Conservation (phyloP, 2,797 vertebrate genomes). For the Melanotaenia parkinsoni region DNA sequence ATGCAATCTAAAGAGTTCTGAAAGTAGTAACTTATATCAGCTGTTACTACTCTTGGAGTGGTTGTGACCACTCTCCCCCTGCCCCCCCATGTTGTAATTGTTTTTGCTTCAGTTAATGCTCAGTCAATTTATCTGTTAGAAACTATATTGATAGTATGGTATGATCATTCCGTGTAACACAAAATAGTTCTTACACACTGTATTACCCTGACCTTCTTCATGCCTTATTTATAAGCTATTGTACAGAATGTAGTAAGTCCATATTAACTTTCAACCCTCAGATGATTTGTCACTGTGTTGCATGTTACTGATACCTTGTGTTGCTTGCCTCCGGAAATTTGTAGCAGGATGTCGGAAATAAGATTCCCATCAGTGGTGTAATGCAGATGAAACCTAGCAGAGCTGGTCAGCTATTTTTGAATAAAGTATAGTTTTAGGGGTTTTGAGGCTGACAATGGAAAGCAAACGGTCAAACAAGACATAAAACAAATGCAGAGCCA, state of each 20-base stretch:
- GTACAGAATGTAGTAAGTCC: constrained; percentile 66
- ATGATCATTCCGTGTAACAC: constrained; percentile 25
- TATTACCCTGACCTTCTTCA: constrained; percentile 56
- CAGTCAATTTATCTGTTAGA: background rate
- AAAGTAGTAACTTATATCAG: background rate
- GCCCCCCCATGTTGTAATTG: too few species aligned
- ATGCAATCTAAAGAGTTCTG: background rate
- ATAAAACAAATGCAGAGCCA: constrained; percentile 8
- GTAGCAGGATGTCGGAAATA: constrained; percentile 76
- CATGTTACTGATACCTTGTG: constrained; percentile 79
- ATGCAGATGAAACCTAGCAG: constrained; percentile 53
- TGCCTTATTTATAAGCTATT: constrained; percentile 75
- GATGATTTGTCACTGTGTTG: constrained; percentile 75
- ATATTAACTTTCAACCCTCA: constrained; percentile 75
- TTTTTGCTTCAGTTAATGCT: too few species aligned
- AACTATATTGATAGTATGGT: background rate
- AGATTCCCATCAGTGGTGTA: constrained; percentile 61
- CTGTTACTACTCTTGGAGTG: too few species aligned
- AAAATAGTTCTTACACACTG: constrained; percentile 34
- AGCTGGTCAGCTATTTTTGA: constrained; percentile 52
- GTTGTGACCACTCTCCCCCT: too few species aligned
- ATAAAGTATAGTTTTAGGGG: constrained; percentile 42
- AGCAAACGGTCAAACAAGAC: constrained; percentile 30
- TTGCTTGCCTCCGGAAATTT: constrained; percentile 73
- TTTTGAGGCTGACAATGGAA: constrained; percentile 42